Evolutionary conservation across 2,113 vertebrate species (phyloP), one percentile per base, ranked within the genome.

Genomic region (Malurus melanocephalus): DNA sequence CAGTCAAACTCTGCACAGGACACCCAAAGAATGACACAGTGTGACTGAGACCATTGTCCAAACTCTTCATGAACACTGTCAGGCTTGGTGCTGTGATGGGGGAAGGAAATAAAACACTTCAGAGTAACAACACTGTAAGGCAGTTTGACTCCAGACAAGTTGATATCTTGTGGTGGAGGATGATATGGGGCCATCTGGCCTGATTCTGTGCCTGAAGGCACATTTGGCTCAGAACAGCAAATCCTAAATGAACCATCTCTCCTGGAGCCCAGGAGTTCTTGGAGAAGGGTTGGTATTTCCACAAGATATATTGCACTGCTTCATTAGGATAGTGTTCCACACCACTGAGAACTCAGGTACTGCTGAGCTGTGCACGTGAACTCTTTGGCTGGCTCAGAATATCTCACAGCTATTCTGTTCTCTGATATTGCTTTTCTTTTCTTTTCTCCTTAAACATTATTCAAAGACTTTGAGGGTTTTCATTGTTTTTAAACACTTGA

Each of bases 31-130:
- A 46, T 26, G 11, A 53, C 35, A 11, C 2, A 16, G 33, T 53
- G 13, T 30, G 16, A 23, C 33, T 7, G 7, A 40, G n/a, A 33
- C 19, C 24, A 4, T 33, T 67, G 11, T 32, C 61, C 33, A 67
- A 53, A 66, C 15, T 2, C 17, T 18, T 73, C 13, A 10, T 53
- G 68, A 40, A 7, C 13, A 21, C 19, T 42, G 24, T 6, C 40
- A 46, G 33, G 2, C 24, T 53, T 40, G n/a, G 20, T 46, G 67
- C 22, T 46, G 53, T 60, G 53, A 7, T 64, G 60, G 40, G 79
- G 0, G 2, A 60, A 45, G 27, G 5, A 35, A 33, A 45, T 27
- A 28, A 86, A 76, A 5, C 8, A 35, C 6, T 0, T 7, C 7
- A 55, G 30, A 60, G 6, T 24, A 73, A 11, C 20, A 56, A 10